These are phyloP conservation scores for Phenganax subtilis DNA, from an alignment of 92 coral and sea anemone genomes.

Conservation along the genomic window DNA sequence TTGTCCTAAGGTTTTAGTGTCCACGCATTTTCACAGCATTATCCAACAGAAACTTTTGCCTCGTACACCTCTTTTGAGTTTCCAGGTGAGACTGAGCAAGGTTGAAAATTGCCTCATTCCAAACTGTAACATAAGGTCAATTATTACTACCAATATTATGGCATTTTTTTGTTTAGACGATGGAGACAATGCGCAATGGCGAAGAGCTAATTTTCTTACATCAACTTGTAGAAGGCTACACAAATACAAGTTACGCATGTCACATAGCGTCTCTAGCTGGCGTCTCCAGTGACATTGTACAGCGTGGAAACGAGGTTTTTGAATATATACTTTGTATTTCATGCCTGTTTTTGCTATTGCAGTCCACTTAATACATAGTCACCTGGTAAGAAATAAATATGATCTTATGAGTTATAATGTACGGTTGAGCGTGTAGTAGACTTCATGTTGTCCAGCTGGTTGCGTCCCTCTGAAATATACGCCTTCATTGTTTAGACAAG, in stretches of 20 bases:
- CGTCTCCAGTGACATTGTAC: constrained; percentile 65
- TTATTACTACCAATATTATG: neutral
- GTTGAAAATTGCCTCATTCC: too few species aligned
- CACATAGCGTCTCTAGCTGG: constrained; percentile 91
- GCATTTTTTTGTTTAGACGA: constrained; percentile 55
- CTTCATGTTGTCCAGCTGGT: too few species aligned
- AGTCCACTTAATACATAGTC: too few species aligned
- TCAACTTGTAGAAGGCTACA: constrained; percentile 87
- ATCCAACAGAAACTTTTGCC: constrained; percentile 82
- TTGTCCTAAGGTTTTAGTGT: constrained; percentile 80
- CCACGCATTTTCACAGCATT: constrained; percentile 94
- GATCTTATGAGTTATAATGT: too few species aligned
- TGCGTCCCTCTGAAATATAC: too few species aligned
- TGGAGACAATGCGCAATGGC: constrained; percentile 81
- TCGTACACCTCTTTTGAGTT: constrained; percentile 60
- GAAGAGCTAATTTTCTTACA: constrained; percentile 83
- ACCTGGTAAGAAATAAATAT: too few species aligned
- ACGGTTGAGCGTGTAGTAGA: too few species aligned
- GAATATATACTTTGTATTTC: neutral
- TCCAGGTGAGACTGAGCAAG: constrained; percentile 59
- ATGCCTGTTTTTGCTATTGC: too few species aligned
- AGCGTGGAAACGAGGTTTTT: constrained; percentile 76
- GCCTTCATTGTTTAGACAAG: too few species aligned
- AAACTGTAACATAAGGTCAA: neutral
- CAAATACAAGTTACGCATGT: constrained; percentile 88